These are phyloP conservation scores for Megaceryle torquata DNA, from an alignment of 2,113 vertebrate species.

Conservation along the genomic window DNA sequence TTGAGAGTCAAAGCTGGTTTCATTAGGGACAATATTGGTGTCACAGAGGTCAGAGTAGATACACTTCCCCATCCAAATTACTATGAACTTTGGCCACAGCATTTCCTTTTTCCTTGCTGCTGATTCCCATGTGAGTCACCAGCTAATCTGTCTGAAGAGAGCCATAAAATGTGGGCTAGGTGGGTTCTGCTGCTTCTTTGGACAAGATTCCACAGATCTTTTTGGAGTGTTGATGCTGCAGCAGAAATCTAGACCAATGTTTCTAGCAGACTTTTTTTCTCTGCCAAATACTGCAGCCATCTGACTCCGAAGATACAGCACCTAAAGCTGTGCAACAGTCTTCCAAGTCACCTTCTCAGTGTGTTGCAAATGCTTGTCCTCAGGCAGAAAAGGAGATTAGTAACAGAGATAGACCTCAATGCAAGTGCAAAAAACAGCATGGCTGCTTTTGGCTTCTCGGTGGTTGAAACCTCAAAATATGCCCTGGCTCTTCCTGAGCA, in stretches of 20 bases:
- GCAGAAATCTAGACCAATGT: neutral
- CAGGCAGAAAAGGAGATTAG: neutral
- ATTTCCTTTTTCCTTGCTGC: neutral
- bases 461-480: constrained; percentile 35
- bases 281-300: neutral
- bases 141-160: neutral
- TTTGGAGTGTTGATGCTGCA: fast-evolving
- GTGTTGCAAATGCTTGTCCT: neutral
- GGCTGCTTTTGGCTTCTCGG: constrained; percentile 5
- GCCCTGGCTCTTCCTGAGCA: neutral
- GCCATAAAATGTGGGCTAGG: neutral
- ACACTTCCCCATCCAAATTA: neutral
- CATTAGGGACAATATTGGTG: neutral
- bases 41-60: neutral
- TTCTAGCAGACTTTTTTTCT: neutral
- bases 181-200: neutral
- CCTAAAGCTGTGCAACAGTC: neutral
- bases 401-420: neutral
- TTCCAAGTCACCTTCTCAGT: neutral
- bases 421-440: neutral
- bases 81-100: neutral
- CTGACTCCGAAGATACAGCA: neutral
- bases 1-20: neutral
- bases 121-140: neutral
- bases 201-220: neutral